A percentile compares a stretch with the other conserved stretches of the same genome.
These are phyloP conservation scores for Drosophila mercatorum DNA, from an alignment of 2,888 invertebrate species.

Conservation along the genomic window DNA sequence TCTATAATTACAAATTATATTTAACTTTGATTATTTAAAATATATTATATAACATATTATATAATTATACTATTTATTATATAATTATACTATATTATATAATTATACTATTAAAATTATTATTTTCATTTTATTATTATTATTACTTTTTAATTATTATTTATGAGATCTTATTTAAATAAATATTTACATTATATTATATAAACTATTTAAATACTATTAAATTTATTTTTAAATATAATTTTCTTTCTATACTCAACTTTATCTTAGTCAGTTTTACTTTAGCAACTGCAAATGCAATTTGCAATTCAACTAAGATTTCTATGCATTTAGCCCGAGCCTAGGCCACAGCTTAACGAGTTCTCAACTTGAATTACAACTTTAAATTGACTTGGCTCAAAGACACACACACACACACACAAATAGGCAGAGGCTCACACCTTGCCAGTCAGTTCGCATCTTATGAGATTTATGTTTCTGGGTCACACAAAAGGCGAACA, in stretches of 20 bases:
- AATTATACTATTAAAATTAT: neutral
- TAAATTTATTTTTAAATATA: too few species aligned
- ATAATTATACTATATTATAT: too few species aligned
- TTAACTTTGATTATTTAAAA: too few species aligned
- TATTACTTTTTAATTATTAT: neutral
- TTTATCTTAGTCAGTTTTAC: neutral
- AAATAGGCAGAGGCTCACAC: neutral
- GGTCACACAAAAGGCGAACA: slow-evolving; percentile 58
- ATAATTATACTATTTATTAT: neutral
- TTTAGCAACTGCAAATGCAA: slow-evolving; percentile 17
- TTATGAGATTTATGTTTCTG: slow-evolving; percentile 53
- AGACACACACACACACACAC: neutral
- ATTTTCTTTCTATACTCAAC: neutral
- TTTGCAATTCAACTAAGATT: slow-evolving; percentile 29
- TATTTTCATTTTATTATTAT: neutral
- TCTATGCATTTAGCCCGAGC: slow-evolving; percentile 27
- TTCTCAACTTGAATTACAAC: slow-evolving; percentile 56
- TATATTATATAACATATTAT: too few species aligned
- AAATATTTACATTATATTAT: neutral
- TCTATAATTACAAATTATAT: too few species aligned
- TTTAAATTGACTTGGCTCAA: slow-evolving; percentile 63
- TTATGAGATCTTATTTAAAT: neutral
- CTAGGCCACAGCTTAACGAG: slow-evolving; percentile 38
- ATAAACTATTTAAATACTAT: too few species aligned
- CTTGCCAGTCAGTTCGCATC: slow-evolving; percentile 34